phyloP scores from a whole-genome alignment of 2,888 invertebrate genomes.

The Lobophora halterata region DNA sequence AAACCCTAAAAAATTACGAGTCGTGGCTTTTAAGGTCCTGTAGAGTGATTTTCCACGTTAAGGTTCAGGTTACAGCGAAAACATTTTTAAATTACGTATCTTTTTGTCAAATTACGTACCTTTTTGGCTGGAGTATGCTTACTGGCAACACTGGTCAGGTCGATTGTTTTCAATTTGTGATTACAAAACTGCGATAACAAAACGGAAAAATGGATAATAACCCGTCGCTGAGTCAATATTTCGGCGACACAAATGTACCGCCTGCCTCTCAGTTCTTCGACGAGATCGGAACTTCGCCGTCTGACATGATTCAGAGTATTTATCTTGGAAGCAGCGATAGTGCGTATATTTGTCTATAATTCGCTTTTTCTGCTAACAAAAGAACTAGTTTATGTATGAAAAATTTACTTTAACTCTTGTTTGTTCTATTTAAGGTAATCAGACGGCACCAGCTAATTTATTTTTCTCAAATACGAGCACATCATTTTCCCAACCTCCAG shows the following conservation, averaged over 20 bases:
- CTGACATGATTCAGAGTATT: constrained; percentile 75
- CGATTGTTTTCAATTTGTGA: not conserved
- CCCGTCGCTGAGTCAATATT: constrained; percentile 81
- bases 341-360: constrained; percentile 30
- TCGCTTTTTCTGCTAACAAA: constrained; percentile 1
- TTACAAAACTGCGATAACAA: constrained; percentile 14
- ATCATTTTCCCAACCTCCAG: constrained; percentile 53
- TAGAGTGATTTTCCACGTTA: too few species aligned
- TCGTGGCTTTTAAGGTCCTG: too few species aligned
- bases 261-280: constrained; percentile 75
- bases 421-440: constrained; percentile 34
- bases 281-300: constrained; percentile 70
- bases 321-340: constrained; percentile 68
- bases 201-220: constrained; percentile 66
- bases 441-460: constrained; percentile 43
- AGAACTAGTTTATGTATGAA: not conserved
- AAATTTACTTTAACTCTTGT: not conserved
- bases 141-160: too few species aligned
- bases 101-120: too few species aligned
- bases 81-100: too few species aligned
- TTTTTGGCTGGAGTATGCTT: too few species aligned
- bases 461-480: constrained; percentile 54
- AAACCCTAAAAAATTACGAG: too few species aligned
- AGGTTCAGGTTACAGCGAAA: too few species aligned
- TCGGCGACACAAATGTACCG: constrained; percentile 67